Conservation (phyloP, 2,113 vertebrate genomes). For the Argyrosomus japonicus region DNA sequence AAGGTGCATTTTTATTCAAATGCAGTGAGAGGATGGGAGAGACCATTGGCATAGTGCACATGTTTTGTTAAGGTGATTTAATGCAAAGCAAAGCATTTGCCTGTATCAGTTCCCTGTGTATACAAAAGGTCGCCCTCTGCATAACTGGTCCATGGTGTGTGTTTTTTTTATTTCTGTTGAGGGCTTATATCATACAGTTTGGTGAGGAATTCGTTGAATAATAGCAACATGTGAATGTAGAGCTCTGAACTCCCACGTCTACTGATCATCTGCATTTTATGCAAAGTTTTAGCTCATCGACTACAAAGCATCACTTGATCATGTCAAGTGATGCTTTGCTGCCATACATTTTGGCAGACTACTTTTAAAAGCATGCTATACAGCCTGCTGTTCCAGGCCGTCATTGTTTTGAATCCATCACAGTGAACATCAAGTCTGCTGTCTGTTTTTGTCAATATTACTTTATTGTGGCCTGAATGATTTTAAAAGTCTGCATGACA, state of each 20-base stretch:
- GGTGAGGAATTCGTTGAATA: background rate
- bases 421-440: too few species aligned
- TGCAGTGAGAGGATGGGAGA: constrained; percentile 26
- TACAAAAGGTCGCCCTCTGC: constrained; percentile 21
- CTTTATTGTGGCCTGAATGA: too few species aligned
- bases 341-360: background rate
- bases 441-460: too few species aligned
- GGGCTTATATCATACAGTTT: background rate
- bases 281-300: background rate
- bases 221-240: background rate
- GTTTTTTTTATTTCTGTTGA: background rate
- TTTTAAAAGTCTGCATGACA: too few species aligned
- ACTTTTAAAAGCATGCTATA: background rate
- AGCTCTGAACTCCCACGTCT: background rate
- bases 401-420: too few species aligned
- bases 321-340: too few species aligned
- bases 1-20: constrained; percentile 74
- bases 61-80: constrained; percentile 59
- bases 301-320: background rate
- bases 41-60: constrained; percentile 32
- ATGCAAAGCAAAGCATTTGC: constrained; percentile 67
- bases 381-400: background rate
- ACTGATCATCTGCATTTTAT: background rate
- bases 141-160: constrained; percentile 35
- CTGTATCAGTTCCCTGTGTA: constrained; percentile 38